Evolutionary conservation across 2,797 vertebrate genomes (phyloP).

Genomic region (Cynodonichthys magdalenae): DNA sequence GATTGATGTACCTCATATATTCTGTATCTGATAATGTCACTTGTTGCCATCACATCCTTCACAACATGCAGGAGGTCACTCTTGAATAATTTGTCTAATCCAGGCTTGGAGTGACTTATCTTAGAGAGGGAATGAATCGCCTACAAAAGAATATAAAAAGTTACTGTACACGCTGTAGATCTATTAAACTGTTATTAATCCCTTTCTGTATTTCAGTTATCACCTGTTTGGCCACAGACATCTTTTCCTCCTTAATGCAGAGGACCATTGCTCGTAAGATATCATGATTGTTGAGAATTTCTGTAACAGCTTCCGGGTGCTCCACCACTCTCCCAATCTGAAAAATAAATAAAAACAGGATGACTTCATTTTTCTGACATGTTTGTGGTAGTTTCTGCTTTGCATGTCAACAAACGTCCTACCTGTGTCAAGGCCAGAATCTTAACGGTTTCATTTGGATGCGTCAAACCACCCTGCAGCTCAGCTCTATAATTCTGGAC

Average conservation of each 20-base stretch:
- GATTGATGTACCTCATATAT: slow-evolving; percentile 89
- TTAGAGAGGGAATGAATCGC: slow-evolving; percentile 87
- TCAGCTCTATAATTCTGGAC: slow-evolving; percentile 84
- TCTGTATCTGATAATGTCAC: slow-evolving; percentile 90
- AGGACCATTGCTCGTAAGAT: slow-evolving; percentile 84
- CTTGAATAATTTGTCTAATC: slow-evolving; percentile 89
- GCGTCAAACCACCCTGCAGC: slow-evolving; percentile 87
- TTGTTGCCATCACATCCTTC: slow-evolving; percentile 89
- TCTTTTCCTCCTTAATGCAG: slow-evolving; percentile 87
- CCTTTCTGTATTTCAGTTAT: neutral
- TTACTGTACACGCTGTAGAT: neutral
- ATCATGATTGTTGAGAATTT: slow-evolving; percentile 84
- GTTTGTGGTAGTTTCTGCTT: neutral
- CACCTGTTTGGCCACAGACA: slow-evolving; percentile 92
- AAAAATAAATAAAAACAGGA: slow-evolving; percentile 3
- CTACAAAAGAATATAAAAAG: slow-evolving; percentile 58
- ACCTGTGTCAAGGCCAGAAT: slow-evolving; percentile 91
- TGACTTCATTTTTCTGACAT: neutral
- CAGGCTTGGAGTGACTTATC: slow-evolving; percentile 84
- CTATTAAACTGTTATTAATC: neutral
- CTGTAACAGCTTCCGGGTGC: slow-evolving; percentile 80
- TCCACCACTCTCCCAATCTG: slow-evolving; percentile 90
- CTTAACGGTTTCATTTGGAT: slow-evolving; percentile 87
- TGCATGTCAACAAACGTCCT: slow-evolving; percentile 12
- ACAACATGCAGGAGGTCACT: slow-evolving; percentile 85